Conservation (phyloP, 2,888 invertebrate species). For the Pristionchus mayeri region DNA sequence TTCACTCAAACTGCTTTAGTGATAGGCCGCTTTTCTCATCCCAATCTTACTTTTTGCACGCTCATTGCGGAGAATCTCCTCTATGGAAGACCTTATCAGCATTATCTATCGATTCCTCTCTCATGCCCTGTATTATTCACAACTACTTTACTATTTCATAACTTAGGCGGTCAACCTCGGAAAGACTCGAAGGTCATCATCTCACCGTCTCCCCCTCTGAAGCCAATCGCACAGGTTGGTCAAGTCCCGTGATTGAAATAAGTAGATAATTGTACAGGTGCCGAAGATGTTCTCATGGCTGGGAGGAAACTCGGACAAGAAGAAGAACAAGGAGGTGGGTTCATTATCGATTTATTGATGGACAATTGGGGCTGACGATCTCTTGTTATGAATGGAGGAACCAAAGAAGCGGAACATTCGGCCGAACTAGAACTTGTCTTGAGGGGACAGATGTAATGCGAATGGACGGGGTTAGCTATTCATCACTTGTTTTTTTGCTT, state of each 20-base stretch:
- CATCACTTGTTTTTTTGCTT: conserved; percentile 7
- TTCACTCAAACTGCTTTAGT: not conserved
- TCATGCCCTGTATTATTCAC: not conserved
- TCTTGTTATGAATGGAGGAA: not conserved
- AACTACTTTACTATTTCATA: not conserved
- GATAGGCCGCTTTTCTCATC: not conserved
- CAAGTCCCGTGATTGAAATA: not conserved
- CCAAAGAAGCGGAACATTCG: not conserved
- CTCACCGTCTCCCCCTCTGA: conserved; percentile 22
- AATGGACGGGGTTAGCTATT: not conserved
- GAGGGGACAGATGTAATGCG: not conserved
- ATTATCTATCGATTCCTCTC: conserved; percentile 3
- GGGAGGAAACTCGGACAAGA: conserved; percentile 68
- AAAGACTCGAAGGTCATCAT: conserved; percentile 35
- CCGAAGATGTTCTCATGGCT: conserved; percentile 75
- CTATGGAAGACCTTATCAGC: not conserved
- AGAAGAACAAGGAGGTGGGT: conserved; percentile 72
- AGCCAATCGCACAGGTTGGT: not conserved
- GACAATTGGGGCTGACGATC: not conserved
- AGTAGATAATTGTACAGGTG: not conserved
- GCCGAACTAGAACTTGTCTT: conserved; percentile 10
- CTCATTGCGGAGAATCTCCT: not conserved
- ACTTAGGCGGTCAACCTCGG: conserved; percentile 22
- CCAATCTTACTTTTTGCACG: conserved; percentile 6
- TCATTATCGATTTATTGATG: not conserved